Conservation (phyloP, 2,113 vertebrate genomes). For the Onychostoma macrolepis region DNA sequence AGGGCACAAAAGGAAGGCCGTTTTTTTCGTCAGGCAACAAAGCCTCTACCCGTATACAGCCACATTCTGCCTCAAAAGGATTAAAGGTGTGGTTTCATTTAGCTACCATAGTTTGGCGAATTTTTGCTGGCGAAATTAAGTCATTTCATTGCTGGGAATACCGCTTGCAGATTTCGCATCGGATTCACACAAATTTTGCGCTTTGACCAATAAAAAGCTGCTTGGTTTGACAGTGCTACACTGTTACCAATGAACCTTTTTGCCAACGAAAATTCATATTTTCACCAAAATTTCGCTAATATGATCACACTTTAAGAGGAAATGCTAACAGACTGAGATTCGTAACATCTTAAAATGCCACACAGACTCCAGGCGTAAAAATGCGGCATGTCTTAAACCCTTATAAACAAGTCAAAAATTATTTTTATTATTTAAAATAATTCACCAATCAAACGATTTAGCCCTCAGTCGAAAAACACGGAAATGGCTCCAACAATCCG, state of each 20-base stretch:
- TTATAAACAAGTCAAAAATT: background rate
- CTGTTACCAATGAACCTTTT: background rate
- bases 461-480: constrained; percentile 11
- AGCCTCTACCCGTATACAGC: constrained; percentile 75
- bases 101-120: background rate
- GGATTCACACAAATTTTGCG: background rate
- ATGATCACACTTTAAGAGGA: constrained; percentile 35
- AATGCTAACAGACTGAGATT: constrained; percentile 30
- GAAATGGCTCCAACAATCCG: background rate
- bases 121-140: background rate
- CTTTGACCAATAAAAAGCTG: background rate
- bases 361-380: constrained; percentile 15
- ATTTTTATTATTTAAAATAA: constrained; percentile 26
- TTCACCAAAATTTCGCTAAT: background rate
- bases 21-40: constrained; percentile 67
- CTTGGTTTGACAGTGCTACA: background rate
- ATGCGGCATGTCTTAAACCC: background rate
- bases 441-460: constrained; percentile 39
- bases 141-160: background rate
- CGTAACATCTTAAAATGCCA: constrained; percentile 4
- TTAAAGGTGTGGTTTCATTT: background rate
- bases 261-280: background rate
- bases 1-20: constrained; percentile 72
- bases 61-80: constrained; percentile 72
- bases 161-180: background rate